Evolutionary conservation across 2,797 vertebrate genomes (phyloP).

Genomic region (Salarias fasciatus): DNA sequence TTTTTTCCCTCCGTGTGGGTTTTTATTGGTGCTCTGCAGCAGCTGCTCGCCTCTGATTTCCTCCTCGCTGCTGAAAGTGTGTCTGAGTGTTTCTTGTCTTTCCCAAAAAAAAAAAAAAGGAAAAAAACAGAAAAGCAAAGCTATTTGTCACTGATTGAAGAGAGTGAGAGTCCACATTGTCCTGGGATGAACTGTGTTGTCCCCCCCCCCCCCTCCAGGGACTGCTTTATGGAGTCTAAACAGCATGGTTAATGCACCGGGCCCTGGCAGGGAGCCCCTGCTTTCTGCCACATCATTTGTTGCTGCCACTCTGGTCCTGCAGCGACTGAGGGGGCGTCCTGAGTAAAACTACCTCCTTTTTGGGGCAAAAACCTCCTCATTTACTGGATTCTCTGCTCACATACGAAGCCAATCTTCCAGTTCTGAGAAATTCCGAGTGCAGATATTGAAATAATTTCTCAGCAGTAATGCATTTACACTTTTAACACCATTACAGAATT

Average conservation of each 20-base stretch:
- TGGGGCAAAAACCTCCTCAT: no score
- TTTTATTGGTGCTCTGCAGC: no score
- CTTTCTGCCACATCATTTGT: slow-evolving; percentile 57
- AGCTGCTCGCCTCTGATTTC: no score
- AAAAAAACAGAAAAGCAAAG: slow-evolving; percentile 35
- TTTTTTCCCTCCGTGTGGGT: no score
- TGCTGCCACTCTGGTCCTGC: slow-evolving; percentile 39
- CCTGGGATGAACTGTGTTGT: slow-evolving; percentile 36
- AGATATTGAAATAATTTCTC: slow-evolving; percentile 26
- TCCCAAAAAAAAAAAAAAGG: no score
- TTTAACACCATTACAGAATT: slow-evolving; percentile 21
- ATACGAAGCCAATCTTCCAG: slow-evolving; percentile 21
- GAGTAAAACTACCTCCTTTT: no score
- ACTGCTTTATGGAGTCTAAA: no score
- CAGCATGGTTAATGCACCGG: slow-evolving; percentile 66
- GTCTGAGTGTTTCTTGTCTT: slow-evolving; percentile 11
- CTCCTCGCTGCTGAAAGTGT: no score
- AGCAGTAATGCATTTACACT: slow-evolving; percentile 26
- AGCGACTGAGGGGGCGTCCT: slow-evolving; percentile 46
- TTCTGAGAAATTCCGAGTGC: not conserved
- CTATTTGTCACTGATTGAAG: slow-evolving; percentile 34
- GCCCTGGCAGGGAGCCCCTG: slow-evolving; percentile 43
- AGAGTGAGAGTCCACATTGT: slow-evolving; percentile 33
- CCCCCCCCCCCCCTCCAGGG: slow-evolving; percentile 45
- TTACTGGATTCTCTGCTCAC: slow-evolving; percentile 8